These are phyloP conservation scores for Crenichthys baileyi DNA, from an alignment of 2,797 vertebrate genomes.

Conservation along the genomic window DNA sequence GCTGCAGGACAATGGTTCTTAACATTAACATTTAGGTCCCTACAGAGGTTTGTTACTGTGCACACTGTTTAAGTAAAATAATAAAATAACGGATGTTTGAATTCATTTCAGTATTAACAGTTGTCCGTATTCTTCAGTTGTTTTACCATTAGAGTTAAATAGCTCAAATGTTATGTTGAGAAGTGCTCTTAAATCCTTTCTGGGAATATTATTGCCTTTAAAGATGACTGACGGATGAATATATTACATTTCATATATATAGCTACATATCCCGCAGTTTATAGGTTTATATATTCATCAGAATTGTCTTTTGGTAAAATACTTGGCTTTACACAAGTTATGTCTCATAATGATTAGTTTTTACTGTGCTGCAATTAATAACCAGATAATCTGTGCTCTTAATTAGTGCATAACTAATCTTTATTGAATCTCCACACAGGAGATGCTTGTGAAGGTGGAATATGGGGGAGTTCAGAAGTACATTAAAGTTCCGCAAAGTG, in stretches of 20 bases:
- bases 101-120: not conserved
- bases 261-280: no score
- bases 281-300: no score
- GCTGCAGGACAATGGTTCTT: no score
- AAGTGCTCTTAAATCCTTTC: no score
- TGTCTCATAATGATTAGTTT: not conserved
- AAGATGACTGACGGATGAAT: no score
- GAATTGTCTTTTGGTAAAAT: no score
- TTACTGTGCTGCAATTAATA: not conserved
- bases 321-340: no score
- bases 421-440: not conserved
- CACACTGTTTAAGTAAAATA: not conserved
- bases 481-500: conserved; percentile 2
- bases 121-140: no score
- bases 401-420: not conserved
- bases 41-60: not conserved
- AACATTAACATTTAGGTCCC: not conserved
- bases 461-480: not conserved
- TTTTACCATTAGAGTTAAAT: no score
- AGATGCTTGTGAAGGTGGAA: not conserved
- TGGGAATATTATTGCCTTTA: no score
- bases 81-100: not conserved
- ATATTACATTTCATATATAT: no score
- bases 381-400: not conserved
- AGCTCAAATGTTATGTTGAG: no score